Conservation (phyloP, 1,140 invertebrate species). For the Pachyrhynchus sulphureomaculatus region DNA sequence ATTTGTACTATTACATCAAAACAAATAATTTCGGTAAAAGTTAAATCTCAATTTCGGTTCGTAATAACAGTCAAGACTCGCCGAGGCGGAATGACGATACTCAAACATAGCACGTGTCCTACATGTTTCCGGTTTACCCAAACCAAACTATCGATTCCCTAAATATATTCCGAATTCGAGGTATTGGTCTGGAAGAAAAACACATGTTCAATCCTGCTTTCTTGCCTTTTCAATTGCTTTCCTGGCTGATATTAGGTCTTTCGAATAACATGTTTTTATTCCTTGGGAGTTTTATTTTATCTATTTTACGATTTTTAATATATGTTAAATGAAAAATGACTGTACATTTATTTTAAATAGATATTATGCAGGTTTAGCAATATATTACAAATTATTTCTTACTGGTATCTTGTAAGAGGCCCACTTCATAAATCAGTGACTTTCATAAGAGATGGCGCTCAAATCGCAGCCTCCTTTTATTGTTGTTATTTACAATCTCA, state of each 20-base stretch:
- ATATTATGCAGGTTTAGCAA: no score
- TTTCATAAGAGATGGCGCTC: no score
- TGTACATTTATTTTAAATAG: no score
- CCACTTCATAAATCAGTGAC: no score
- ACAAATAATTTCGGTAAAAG: neutral
- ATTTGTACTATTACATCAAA: conserved; percentile 21
- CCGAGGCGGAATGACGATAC: neutral
- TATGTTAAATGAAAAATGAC: no score
- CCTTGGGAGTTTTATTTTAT: no score
- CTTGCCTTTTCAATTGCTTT: conserved; percentile 4
- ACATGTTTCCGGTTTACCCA: neutral
- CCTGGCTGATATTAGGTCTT: neutral
- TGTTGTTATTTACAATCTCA: no score
- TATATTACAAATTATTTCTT: no score
- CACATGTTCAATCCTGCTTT: conserved; percentile 7
- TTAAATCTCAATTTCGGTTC: neutral
- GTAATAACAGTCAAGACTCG: neutral
- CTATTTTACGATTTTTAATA: no score
- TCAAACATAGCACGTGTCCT: neutral
- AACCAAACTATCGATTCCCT: conserved; percentile 3
- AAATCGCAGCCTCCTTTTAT: no score
- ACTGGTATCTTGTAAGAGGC: no score
- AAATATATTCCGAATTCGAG: conserved; percentile 6
- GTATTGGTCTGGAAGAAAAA: conserved; percentile 2
- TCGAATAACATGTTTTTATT: neutral